These are phyloP conservation scores for Holothuria scabra DNA, from an alignment of 53 echinoderm and acorn worm genomes.

Conservation along the genomic window DNA sequence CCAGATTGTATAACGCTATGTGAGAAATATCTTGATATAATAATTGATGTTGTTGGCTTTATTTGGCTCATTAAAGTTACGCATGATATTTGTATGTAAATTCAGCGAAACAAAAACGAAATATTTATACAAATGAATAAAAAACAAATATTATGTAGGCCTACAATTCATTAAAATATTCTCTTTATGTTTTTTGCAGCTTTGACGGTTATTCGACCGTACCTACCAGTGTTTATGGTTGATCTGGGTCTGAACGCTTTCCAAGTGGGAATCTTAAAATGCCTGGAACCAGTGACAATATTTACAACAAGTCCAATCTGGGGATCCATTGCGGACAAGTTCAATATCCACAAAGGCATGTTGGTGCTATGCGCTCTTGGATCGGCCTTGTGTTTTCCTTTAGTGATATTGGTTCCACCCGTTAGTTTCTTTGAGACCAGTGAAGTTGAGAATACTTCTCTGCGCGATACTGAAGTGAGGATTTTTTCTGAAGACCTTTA, in stretches of 20 bases:
- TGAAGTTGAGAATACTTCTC: too few species aligned
- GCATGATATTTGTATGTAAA: too few species aligned
- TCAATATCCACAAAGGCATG: constrained; percentile 58
- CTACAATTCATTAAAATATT: too few species aligned
- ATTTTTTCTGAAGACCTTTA: too few species aligned
- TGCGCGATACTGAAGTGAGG: too few species aligned
- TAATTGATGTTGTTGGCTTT: too few species aligned
- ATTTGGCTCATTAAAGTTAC: too few species aligned
- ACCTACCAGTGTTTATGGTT: constrained; percentile 35
- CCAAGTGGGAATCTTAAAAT: constrained; percentile 39
- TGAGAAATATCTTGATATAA: too few species aligned
- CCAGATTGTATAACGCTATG: too few species aligned
- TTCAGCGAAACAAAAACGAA: too few species aligned
- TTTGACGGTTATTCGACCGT: constrained; percentile 31
- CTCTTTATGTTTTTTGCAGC: constrained; percentile 9
- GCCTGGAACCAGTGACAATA: constrained; percentile 37
- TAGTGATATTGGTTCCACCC: constrained; percentile 57
- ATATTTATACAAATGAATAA: too few species aligned
- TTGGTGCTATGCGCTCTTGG: constrained; percentile 50
- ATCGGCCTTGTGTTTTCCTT: constrained; percentile 50
- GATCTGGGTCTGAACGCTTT: constrained; percentile 47
- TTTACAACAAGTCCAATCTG: constrained; percentile 66
- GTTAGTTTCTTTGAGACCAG: background rate
- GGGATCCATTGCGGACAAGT: constrained; percentile 74
- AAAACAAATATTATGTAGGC: too few species aligned